Base-by-base conservation (phyloP, 1,140 invertebrate species). In the Caenorhabditis remanei region DNA sequence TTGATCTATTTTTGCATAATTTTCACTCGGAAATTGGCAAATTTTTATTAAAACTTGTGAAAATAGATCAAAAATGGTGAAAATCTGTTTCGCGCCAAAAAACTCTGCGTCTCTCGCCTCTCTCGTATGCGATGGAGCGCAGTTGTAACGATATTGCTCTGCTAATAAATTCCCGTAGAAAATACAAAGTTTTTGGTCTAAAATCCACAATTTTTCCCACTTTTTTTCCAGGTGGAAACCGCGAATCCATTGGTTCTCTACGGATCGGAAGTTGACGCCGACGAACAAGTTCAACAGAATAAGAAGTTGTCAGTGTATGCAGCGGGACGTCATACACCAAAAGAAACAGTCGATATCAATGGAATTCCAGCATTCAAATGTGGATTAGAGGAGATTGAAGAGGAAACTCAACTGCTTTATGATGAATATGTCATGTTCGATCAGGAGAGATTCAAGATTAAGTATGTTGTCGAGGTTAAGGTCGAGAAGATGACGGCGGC, bases 361-460 rank as follows among this genome's bases (percentile, higher is more conserved):
- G 71, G 46, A 21, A 79, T 79, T 40, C 71, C 71, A 2, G 71
- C 71, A 50, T 79, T 79, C 46, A 79, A 79, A 24, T 79, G 46
- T 32, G n/a, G 40, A 8, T 46, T 79, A 2, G 46, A 79, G n/a
- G 14, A 13, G 24, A 79, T 79, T 46, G 21, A 50, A 0, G 46
- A 79, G 40, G n/a, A 79, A 50, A 79, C 46, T 21, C 40, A 41
- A 24, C 46, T 79, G 13, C 71, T 79, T 11, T 79, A 79, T 46
- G 71, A 79, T 24, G 71, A 79, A n/a, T 79, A 79, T 79, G 71
- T 79, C 0, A 50, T 79, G 43, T 79, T 79, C 71, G 46, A 79
- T 11, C 9, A 79, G 43, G 71, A 79, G 6, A 48, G 41, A 48
- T 79, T 79, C 71, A 79, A 79, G 9, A 79, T 79, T 19, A 79